Conservation (phyloP, 23 tunicate species). For the Botrylloides violaceus region DNA sequence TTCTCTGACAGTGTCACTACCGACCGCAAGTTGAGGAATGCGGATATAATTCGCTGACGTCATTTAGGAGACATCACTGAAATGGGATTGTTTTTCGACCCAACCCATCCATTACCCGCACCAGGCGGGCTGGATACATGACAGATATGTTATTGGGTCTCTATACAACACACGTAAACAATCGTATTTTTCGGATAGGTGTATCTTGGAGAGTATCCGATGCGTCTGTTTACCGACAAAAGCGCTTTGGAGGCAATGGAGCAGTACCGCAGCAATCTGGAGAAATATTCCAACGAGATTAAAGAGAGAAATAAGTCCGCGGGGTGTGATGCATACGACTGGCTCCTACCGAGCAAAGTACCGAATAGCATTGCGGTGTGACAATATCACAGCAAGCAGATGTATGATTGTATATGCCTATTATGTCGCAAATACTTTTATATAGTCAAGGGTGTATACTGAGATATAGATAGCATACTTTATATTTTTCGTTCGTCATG, state of each 20-base stretch:
- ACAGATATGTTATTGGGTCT: neutral
- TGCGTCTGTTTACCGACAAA: conserved; percentile 26
- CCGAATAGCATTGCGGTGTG: conserved; percentile 58
- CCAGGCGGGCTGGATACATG: neutral
- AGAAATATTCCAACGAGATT: conserved; percentile 15
- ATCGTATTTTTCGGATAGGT: conserved; percentile 1
- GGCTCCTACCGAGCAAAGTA: conserved; percentile 39
- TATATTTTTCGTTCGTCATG: too few species aligned
- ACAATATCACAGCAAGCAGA: too few species aligned
- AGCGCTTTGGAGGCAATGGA: neutral
- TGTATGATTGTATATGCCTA: too few species aligned
- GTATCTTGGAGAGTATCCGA: conserved; percentile 36
- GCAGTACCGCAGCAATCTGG: conserved; percentile 28
- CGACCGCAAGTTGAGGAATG: too few species aligned
- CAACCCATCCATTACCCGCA: too few species aligned
- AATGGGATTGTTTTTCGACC: too few species aligned
- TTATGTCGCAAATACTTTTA: too few species aligned
- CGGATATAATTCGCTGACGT: too few species aligned
- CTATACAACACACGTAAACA: neutral
- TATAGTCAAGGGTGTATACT: too few species aligned
- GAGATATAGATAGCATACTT: too few species aligned
- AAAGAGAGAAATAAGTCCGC: conserved; percentile 33
- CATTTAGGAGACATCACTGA: too few species aligned
- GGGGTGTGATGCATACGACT: conserved; percentile 28
- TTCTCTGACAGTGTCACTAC: too few species aligned